These are phyloP conservation scores for Tachysurus fulvidraco DNA, from an alignment of 2,113 vertebrate genomes.

Conservation along the genomic window DNA sequence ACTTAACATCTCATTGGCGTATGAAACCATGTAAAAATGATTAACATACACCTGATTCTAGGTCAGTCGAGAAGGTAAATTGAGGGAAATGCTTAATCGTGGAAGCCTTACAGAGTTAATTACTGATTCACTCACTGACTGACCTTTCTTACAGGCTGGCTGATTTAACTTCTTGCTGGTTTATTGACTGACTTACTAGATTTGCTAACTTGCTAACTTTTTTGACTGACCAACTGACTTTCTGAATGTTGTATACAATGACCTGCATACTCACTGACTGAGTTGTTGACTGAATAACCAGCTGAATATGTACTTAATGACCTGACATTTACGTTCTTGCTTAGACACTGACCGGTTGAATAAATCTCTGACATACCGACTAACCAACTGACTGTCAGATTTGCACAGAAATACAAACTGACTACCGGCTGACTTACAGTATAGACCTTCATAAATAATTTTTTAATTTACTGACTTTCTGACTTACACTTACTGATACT, in stretches of 20 bases:
- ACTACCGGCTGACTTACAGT: not conserved
- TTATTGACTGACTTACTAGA: not conserved
- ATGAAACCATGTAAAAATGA: too few species aligned
- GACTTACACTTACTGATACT: not conserved
- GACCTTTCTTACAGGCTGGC: too few species aligned
- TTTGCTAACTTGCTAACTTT: not conserved
- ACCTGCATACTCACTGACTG: not conserved
- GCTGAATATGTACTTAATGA: too few species aligned
- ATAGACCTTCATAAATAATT: too few species aligned
- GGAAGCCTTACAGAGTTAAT: not conserved
- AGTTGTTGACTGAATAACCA: not conserved
- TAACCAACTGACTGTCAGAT: not conserved
- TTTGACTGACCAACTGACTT: not conserved
- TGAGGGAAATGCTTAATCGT: not conserved
- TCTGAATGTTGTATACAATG: too few species aligned
- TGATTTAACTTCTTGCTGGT: not conserved
- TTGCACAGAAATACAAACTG: not conserved
- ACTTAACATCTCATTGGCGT: constrained; percentile 1
- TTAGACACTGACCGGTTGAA: too few species aligned
- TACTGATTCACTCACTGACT: not conserved
- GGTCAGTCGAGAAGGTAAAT: not conserved
- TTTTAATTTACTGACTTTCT: not conserved
- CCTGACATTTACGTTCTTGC: too few species aligned
- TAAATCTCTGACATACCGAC: too few species aligned
- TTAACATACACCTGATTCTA: not conserved